Evolutionary conservation across 1,140 invertebrate species (phyloP), one percentile per base, ranked within the genome.

Genomic region (Probaryconus sp.): DNA sequence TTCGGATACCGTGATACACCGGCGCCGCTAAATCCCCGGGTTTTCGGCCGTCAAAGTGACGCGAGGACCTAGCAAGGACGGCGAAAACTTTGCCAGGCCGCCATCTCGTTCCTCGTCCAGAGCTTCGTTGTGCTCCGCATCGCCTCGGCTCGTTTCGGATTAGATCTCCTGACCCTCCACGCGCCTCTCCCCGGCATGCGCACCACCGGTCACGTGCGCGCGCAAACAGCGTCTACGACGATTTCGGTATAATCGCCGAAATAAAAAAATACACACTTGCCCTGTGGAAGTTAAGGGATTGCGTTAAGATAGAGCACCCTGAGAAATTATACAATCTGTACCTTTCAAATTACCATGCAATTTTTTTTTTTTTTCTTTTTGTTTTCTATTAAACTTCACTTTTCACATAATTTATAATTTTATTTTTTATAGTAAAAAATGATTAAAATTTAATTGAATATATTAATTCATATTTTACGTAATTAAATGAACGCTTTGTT

Each of bases 31-130:
- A 31, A 56, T 42, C 40, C 63, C 47, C 72, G 48, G 21, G 51
- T 64, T 67, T 17, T 37, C 28, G 18, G 18, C 55, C 72, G 58
- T 68, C 67, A 65, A 77, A 68, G 61, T 47, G 40, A 69, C 47
- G 72, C 73, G 40, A 80, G 64, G 53, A 71, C 47, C 64, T 75
- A 58, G 67, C 80, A 80, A 81, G 71, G 48, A 65, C 75, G 76
- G 73, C 78, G 42, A 79, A 81, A 83, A 83, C 79, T 81, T 82
- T 76, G 76, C 79, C 78, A 67, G 40, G 76, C 80, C 83, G 84
- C 85, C 85, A 87, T 87, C 78, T 81, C 83, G 76, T 79, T 70
- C 58, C 70, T 77, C 60, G 53, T 72, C 65, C 24, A 43, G 10
- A 30, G 30, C 45, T 60, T 81, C 74, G 67, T 55, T 14, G 3